Conservation (phyloP, 92 coral and sea anemone species). For the Epizoanthus fatuus region DNA sequence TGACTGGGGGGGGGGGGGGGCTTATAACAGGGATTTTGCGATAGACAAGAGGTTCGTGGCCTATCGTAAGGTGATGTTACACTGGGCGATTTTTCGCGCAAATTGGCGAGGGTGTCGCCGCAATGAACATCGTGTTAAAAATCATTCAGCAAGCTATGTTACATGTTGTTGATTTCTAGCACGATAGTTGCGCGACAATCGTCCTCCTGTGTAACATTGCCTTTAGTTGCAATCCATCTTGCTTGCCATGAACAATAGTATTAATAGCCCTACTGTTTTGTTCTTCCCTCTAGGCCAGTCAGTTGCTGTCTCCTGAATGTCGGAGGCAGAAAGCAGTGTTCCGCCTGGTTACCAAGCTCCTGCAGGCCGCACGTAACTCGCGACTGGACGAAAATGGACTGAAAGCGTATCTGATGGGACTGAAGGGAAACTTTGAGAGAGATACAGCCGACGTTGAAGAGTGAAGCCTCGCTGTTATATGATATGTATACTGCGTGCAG, state of each 20-base stretch:
- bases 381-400: constrained; percentile 91
- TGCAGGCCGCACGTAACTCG: constrained; percentile 95
- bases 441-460: constrained; percentile 79
- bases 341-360: constrained; percentile 89
- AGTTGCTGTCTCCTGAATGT: constrained; percentile 82
- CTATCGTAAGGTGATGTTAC: no score
- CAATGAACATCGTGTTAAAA: no score
- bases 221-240: not conserved
- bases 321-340: constrained; percentile 89
- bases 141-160: no score
- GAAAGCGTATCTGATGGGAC: constrained; percentile 82
- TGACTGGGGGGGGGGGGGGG: no score
- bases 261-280: not conserved
- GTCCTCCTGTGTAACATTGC: no score
- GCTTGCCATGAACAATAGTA: not conserved
- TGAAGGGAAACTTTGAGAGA: constrained; percentile 81
- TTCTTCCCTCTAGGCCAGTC: constrained; percentile 44
- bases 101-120: no score
- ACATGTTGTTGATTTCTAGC: no score
- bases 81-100: no score
- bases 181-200: no score
- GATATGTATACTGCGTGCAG: no score
- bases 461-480: constrained; percentile 3
- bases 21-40: no score
- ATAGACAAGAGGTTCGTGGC: no score